Evolutionary conservation across 2,797 vertebrate species (phyloP).

Genomic region (Syngnathus acus): DNA sequence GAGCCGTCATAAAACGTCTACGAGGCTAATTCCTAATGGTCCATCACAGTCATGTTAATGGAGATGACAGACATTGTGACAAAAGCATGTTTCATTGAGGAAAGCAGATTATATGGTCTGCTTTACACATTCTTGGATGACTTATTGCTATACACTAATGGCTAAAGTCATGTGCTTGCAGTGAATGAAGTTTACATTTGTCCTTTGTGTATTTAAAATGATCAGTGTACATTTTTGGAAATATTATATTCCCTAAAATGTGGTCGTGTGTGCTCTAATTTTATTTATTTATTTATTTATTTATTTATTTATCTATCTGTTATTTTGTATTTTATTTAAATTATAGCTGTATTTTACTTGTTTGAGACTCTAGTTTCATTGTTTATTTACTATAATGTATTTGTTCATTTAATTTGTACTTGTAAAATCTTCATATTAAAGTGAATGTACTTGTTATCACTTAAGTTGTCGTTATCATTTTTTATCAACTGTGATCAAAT

Average conservation of each 20-base stretch:
- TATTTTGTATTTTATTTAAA: neutral
- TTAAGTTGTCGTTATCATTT: too few relatives aligned
- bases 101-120: conserved; percentile 10
- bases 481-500: neutral
- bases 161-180: neutral
- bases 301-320: neutral
- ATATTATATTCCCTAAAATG: neutral
- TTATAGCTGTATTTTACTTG: neutral
- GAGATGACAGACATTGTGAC: conserved; percentile 9
- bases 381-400: neutral
- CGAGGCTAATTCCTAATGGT: conserved; percentile 43
- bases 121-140: conserved; percentile 3
- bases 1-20: conserved; percentile 48
- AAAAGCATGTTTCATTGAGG: conserved; percentile 11
- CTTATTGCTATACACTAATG: neutral
- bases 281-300: neutral
- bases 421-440: neutral
- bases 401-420: neutral
- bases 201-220: neutral
- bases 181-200: neutral
- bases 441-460: too few relatives aligned
- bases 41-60: conserved; percentile 49
- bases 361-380: neutral
- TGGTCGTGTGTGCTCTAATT: neutral
- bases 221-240: neutral